These are phyloP conservation scores for Drosophila nr. medialis DNA, from an alignment of 2,888 invertebrate genomes.

Conservation along the genomic window DNA sequence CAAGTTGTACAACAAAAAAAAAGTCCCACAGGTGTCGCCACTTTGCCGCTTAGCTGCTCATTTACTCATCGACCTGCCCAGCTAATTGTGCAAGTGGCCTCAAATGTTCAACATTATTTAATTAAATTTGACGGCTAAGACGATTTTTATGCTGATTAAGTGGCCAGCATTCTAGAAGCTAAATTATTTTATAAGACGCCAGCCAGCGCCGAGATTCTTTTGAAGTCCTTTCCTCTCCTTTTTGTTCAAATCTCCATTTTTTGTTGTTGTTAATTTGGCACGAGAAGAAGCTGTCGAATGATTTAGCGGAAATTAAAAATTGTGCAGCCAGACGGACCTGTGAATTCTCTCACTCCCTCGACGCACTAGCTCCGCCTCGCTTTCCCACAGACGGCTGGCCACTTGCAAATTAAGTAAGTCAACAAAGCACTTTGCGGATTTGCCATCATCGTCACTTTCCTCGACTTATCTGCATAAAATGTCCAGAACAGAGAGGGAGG, in stretches of 20 bases:
- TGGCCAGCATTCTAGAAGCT: constrained; percentile 52
- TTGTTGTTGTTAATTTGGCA: constrained; percentile 52
- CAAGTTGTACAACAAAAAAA: constrained; percentile 15
- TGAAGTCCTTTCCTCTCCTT: constrained; percentile 53
- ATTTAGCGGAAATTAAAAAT: constrained; percentile 73
- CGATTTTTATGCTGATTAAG: constrained; percentile 75
- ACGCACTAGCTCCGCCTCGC: not conserved
- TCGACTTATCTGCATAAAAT: constrained; percentile 74
- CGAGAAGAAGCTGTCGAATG: constrained; percentile 47
- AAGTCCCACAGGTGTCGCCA: constrained; percentile 75
- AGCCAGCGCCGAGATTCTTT: constrained; percentile 45
- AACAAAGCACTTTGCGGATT: constrained; percentile 80
- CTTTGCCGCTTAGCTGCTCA: constrained; percentile 70
- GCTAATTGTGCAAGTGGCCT: constrained; percentile 75
- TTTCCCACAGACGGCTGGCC: constrained; percentile 26
- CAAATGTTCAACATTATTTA: constrained; percentile 67
- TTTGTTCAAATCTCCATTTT: not conserved
- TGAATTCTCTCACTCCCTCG: constrained; percentile 2
- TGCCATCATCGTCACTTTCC: constrained; percentile 48
- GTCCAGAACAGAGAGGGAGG: constrained; percentile 3
- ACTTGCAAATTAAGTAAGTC: constrained; percentile 78
- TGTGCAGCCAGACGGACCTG: constrained; percentile 52
- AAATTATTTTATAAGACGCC: constrained; percentile 29
- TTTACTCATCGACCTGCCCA: constrained; percentile 49
- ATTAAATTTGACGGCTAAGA: constrained; percentile 68